Evolutionary conservation across 1,140 invertebrate genomes (phyloP).

Genomic region (Arion vulgaris): DNA sequence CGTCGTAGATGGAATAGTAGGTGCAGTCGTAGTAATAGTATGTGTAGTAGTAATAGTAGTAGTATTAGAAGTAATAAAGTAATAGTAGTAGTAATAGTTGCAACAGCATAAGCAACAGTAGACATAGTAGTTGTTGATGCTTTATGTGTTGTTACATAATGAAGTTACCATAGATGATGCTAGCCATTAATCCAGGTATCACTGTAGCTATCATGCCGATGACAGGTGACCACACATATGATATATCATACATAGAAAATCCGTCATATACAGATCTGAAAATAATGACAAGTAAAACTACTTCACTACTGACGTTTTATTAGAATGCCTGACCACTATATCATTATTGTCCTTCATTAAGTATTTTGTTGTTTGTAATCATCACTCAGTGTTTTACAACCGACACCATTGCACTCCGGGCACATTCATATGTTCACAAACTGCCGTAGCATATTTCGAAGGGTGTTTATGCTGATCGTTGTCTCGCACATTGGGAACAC

Average conservation of each 20-base stretch:
- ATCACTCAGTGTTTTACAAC: too few species aligned
- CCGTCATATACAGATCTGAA: too few species aligned
- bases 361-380: too few species aligned
- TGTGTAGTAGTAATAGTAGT: not conserved
- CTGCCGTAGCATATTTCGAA: too few species aligned
- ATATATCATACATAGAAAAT: constrained; percentile 7
- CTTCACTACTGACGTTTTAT: too few species aligned
- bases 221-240: not conserved
- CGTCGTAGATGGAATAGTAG: not conserved
- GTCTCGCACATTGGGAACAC: too few species aligned
- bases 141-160: not conserved
- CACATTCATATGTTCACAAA: too few species aligned
- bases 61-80: constrained; percentile 3
- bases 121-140: not conserved
- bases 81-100: constrained; percentile 2
- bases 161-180: constrained; percentile 9
- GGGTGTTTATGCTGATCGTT: too few species aligned
- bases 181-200: not conserved
- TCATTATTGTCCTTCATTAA: too few species aligned
- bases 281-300: too few species aligned
- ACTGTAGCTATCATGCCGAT: not conserved
- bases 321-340: too few species aligned
- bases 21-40: not conserved
- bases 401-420: too few species aligned
- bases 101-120: not conserved